Base-by-base conservation (phyloP, 2,888 invertebrate species). In the Ophion obscuratus region DNA sequence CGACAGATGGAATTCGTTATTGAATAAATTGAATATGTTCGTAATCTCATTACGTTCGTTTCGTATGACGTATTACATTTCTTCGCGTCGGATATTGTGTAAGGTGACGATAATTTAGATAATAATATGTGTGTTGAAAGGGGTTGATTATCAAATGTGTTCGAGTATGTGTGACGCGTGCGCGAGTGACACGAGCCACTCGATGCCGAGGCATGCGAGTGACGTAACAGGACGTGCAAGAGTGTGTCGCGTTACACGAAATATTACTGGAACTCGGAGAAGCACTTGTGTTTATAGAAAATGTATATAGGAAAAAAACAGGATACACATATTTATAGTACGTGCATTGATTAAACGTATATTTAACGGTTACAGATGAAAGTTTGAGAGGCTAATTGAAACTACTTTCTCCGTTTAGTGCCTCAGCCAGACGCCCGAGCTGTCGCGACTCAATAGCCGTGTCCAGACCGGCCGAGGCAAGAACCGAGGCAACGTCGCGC, bases 281-380 rank as follows among this genome's bases (percentile, higher is more conserved):
- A 66, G 62, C 53, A 62, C 14, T 57, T 64, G 44, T 66, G 17
- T 62, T 6, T 40, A 31, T 61, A 53, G 53, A 78, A n/a, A n/a
- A 14, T 2, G 17, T 66, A 2, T 64, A 9, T n/a, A 47, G 14
- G n/a, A 9, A 40, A 40, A 40, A 40, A 40, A 40, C 40, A 40
- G 40, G 40, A 59, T 61, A 9, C 66, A 11, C 40, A 40, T 68
- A 59, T 62, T 20, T 86, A 73, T 31, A 31, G 31, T 31, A 31
- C 31, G 31, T 31, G 31, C 31, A 31, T 31, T 31, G 31, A 31
- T 47, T 47, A 70, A 77, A 80, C 77, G 59, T 68, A 36, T 61
- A 66, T 83, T 78, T 78, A 78, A 86, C 86, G 81, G 83, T 86
- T 86, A 83, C 86, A 81, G 81, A 83, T 76, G 85, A 81, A 86